A percentile compares a stretch with the other conserved stretches of the same genome.
phyloP scores from a whole-genome alignment of 2,797 vertebrate species.

The Varecia variegata region DNA sequence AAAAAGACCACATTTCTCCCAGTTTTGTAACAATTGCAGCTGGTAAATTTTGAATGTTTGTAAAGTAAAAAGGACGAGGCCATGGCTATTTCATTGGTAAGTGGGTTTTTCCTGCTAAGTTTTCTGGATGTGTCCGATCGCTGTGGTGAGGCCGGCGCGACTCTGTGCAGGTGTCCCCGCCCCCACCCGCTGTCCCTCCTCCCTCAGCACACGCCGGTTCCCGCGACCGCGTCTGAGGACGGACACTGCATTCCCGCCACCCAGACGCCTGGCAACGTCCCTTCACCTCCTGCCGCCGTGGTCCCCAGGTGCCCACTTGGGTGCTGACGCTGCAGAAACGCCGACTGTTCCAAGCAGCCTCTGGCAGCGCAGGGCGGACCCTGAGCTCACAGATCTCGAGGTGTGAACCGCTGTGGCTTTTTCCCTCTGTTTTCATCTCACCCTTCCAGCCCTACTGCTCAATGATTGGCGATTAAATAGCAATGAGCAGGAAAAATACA shows the following conservation, averaged over 20 bases:
- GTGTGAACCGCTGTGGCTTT: neutral
- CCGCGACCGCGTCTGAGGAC: neutral
- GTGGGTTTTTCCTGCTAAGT: neutral
- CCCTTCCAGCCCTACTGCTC: neutral
- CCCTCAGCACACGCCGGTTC: no score
- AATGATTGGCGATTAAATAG: neutral
- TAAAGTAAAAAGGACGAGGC: neutral
- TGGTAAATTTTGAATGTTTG: neutral
- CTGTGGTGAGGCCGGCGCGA: no score
- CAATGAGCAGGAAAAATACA: neutral
- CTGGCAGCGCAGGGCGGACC: neutral
- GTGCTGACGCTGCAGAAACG: neutral
- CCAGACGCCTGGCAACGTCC: neutral
- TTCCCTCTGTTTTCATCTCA: neutral
- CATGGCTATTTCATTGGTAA: neutral
- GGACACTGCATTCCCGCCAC: neutral
- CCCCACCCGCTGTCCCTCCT: neutral
- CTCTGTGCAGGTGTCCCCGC: neutral
- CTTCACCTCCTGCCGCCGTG: neutral
- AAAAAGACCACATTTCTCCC: neutral
- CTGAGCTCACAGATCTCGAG: neutral
- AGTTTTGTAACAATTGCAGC: neutral
- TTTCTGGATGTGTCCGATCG: neutral
- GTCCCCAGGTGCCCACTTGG: neutral
- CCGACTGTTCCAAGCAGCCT: neutral